phyloP scores from a whole-genome alignment of 2,888 invertebrate species.

The Pyrochroa serraticornis region DNA sequence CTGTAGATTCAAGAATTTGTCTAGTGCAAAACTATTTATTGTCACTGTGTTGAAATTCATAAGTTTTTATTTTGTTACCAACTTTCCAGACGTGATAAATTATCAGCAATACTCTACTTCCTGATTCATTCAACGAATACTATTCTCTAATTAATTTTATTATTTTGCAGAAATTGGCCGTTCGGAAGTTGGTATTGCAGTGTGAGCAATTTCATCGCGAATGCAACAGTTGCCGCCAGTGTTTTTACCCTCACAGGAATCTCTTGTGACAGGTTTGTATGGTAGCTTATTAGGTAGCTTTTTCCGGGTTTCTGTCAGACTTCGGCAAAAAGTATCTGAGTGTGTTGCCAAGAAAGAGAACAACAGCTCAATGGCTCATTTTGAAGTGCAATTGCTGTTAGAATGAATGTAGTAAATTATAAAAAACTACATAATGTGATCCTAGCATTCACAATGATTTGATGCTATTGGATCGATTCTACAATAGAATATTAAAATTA shows the following conservation, averaged over 20 bases:
- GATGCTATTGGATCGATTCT: too few species aligned
- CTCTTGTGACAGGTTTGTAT: constrained; percentile 85
- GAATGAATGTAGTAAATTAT: too few species aligned
- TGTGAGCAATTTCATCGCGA: constrained; percentile 88
- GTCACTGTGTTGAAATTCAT: not conserved
- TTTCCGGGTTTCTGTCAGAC: too few species aligned
- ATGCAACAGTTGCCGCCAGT: constrained; percentile 89
- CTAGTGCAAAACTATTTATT: not conserved
- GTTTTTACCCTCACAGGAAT: constrained; percentile 94
- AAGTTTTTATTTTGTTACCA: not conserved
- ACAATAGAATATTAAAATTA: too few species aligned
- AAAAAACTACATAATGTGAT: too few species aligned
- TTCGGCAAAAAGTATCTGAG: too few species aligned
- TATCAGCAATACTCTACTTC: not conserved
- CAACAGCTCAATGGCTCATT: too few species aligned
- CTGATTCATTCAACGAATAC: not conserved
- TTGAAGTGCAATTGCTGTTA: too few species aligned
- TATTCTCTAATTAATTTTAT: constrained; percentile 19
- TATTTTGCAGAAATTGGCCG: constrained; percentile 78
- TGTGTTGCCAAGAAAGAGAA: too few species aligned
- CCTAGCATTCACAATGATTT: too few species aligned
- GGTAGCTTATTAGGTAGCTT: not conserved
- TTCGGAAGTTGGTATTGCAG: constrained; percentile 89
- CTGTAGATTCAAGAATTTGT: too few species aligned
- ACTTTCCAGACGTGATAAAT: too few species aligned